A percentile compares a stretch with the other conserved stretches of the same genome.
Conservation (phyloP, 2,113 vertebrate species). For the Toxostoma redivivum region DNA sequence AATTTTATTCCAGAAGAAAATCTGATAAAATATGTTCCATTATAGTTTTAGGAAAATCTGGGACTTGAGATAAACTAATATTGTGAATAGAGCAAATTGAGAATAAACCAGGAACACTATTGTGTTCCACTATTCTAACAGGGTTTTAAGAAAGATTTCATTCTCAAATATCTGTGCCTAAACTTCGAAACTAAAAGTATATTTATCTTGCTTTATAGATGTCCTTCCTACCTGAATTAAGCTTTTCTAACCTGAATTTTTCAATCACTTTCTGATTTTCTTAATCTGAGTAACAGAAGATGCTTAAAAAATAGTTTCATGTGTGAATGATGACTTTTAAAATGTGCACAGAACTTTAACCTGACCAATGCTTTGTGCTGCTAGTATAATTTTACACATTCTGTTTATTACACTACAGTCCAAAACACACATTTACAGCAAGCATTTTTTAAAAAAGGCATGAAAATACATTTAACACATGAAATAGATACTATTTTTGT, state of each 20-base stretch:
- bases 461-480: neutral
- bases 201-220: neutral
- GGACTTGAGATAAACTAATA: neutral
- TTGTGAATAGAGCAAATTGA: neutral
- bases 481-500: neutral
- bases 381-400: neutral
- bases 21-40: neutral
- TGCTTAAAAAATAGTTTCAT: neutral
- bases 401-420: neutral
- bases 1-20: neutral
- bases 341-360: neutral
- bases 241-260: neutral
- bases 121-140: neutral
- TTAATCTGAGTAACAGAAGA: neutral
- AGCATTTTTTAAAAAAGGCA: neutral
- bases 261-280: neutral
- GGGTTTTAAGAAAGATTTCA: neutral
- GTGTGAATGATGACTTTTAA: neutral
- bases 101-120: neutral
- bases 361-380: neutral
- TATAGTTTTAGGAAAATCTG: neutral
- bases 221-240: neutral
- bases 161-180: neutral
- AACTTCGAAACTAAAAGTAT: neutral
- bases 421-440: neutral